Base-by-base conservation (phyloP, 2,113 vertebrate genomes). In the Plotosus lineatus region DNA sequence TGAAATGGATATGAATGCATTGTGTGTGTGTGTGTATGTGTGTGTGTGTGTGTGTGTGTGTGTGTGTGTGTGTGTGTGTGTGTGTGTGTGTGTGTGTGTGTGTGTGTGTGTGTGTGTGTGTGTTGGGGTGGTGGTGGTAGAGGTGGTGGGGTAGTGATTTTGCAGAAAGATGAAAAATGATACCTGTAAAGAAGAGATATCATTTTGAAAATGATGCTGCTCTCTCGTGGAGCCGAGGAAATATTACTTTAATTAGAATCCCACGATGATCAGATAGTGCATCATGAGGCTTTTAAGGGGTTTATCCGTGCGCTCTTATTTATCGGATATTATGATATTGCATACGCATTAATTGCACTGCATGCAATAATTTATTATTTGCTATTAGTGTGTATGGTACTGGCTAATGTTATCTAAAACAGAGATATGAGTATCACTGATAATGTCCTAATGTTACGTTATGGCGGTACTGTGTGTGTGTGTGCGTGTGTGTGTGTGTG, bases 101-200 rank as follows among this genome's bases (percentile, higher is more conserved):
- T 21, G 61, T 4, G 77, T 26, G 33, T 86, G 88, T 89, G 3
- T 26, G 12, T 26, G 5, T 63, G 9, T 12, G 71, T 81, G 72
- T 15, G 31, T 12, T n/a, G 72, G 7, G 1, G 5, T 10, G 38
- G 65, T 9, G 21, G 11, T 1, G 21, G 21, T 3, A 1, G 21
- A 0, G 21, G 40, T 2, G 3, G 40, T 40, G 90, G 83, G 79
- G 87, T 85, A 81, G 86, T 69, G 83, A 89, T 84, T 86, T 90
- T 90, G 76, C 88, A 90, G 84, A 83, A 93, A 91, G 90, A 94
- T 93, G 93, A 95, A 95, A 91, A 92, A 92, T 93, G 93, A 94
- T 87, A 82, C 74, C 87, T 91, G 90, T 94, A 92, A 93, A 91
- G 92, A 91, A 93, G 92, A 87, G 92, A 95, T 93, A 92, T 94